Base-by-base conservation (phyloP, 2,113 vertebrate species). In the Leptobrachium ailaonicum region DNA sequence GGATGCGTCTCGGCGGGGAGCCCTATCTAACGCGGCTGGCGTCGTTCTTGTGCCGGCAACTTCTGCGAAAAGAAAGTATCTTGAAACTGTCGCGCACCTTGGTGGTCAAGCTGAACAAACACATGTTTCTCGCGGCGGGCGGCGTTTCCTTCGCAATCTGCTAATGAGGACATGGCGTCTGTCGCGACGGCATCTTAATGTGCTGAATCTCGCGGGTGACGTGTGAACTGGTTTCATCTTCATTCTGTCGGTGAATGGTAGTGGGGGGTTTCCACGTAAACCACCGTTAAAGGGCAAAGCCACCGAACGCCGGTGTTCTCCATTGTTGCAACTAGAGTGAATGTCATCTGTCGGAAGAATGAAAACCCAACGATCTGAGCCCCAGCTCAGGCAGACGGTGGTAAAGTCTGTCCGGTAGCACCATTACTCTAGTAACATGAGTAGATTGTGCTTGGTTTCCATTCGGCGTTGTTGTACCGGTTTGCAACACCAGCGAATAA, bases 141-240 rank as follows among this genome's bases (percentile, higher is more conserved):
- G 56, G 56, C 56, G 11, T 67, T 71, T 32, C 5, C 2, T 56
- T 2, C 41, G 44, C 43, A 71, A 50, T 44, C 4, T 79, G 58
- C 45, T 79, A 71, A 79, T 79, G 58, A 79, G 44, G 32, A 56
- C 66, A 58, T 14, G 40, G 44, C 54, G 20, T 54, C 43, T 13
- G 58, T 8, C 1, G 69, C 9, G 42, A 14, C 60, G 66, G 40
- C n/a, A 42, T 41, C 45, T 42, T 47, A 64, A 63, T 12, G 14
- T 62, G 20, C 10, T 41, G 68, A 63, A n/a, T n/a, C 4, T 20
- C n/a, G 20, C 32, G 32, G 32, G 9, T 71, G 68, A 72, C 67
- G 14, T 13, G 2, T 62, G 67, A 77, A 62, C 76, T 47, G 32
- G 76, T 58, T 76, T 66, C 63, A 53, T 67, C 54, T 66, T 44